These are phyloP conservation scores for Telenomus remus DNA, from an alignment of 1,140 invertebrate species.

Conservation along the genomic window DNA sequence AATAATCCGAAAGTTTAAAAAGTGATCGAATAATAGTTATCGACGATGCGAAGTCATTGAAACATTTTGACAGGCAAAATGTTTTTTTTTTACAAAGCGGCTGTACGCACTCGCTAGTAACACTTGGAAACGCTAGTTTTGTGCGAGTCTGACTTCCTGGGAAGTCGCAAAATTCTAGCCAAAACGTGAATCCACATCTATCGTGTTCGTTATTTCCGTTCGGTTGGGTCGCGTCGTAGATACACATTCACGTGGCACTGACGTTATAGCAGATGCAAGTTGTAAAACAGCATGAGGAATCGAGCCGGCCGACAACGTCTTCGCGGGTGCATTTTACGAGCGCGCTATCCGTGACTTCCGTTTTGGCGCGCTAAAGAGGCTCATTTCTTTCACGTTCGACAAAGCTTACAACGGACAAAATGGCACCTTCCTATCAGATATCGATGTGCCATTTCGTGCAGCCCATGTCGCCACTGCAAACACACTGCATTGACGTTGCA, in stretches of 20 bases:
- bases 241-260: constrained; percentile 22
- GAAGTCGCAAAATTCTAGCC: constrained; percentile 59
- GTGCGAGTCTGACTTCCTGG: constrained; percentile 58
- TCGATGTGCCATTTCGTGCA: constrained; percentile 48
- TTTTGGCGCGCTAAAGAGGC: constrained; percentile 57
- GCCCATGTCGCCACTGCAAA: constrained; percentile 13
- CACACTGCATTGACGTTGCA: constrained; percentile 37
- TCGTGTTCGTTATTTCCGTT: constrained; percentile 70
- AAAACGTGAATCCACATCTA: constrained; percentile 70
- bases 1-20: constrained; percentile 50
- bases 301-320: constrained; percentile 45
- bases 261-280: constrained; percentile 31
- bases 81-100: constrained; percentile 39
- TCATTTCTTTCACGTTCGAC: constrained; percentile 50
- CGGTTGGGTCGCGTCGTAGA: constrained; percentile 57
- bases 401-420: constrained; percentile 34
- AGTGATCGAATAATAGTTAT: constrained; percentile 47
- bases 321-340: constrained; percentile 60
- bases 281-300: constrained; percentile 41
- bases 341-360: constrained; percentile 58
- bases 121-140: constrained; percentile 32
- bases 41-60: constrained; percentile 17
- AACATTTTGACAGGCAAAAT: constrained; percentile 17
- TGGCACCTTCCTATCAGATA: constrained; percentile 61
- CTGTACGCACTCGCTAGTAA: constrained; percentile 5